These are phyloP conservation scores for Parthenolecanium corni DNA, from an alignment of 2,888 invertebrate species.

Conservation along the genomic window DNA sequence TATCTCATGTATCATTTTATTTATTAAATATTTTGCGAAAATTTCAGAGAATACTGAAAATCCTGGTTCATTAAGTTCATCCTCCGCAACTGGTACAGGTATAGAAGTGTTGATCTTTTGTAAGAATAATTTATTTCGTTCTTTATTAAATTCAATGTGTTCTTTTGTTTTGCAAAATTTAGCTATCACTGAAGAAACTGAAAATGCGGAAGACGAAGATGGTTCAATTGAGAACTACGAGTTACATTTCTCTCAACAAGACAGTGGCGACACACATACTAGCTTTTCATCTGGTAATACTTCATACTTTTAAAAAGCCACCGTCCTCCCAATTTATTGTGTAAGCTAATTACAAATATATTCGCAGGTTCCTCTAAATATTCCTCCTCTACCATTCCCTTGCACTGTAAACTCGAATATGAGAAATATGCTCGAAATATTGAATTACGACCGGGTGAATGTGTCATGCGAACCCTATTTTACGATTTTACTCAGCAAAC, in stretches of 20 bases:
- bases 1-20: too few species aligned
- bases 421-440: constrained; percentile 2
- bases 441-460: constrained; percentile 59
- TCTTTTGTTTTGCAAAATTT: neutral
- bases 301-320: too few species aligned
- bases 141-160: neutral
- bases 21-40: too few species aligned
- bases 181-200: constrained; percentile 1
- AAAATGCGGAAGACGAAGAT: neutral
- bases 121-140: neutral
- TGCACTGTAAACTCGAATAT: neutral
- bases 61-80: constrained; percentile 9
- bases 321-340: too few species aligned
- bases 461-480: constrained; percentile 88
- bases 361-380: constrained; percentile 1
- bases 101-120: neutral
- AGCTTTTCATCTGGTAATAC: neutral
- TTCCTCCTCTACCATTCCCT: neutral
- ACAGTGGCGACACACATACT: neutral
- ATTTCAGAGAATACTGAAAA: constrained; percentile 12
- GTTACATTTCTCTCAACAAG: neutral
- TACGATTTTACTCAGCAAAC: constrained; percentile 89
- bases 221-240: neutral
- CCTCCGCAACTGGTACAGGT: constrained; percentile 17
- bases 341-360: too few species aligned